A percentile compares a stretch with the other conserved stretches of the same genome.
phyloP scores from a whole-genome alignment of 2,888 invertebrate genomes.

The Melipona bicolor region DNA sequence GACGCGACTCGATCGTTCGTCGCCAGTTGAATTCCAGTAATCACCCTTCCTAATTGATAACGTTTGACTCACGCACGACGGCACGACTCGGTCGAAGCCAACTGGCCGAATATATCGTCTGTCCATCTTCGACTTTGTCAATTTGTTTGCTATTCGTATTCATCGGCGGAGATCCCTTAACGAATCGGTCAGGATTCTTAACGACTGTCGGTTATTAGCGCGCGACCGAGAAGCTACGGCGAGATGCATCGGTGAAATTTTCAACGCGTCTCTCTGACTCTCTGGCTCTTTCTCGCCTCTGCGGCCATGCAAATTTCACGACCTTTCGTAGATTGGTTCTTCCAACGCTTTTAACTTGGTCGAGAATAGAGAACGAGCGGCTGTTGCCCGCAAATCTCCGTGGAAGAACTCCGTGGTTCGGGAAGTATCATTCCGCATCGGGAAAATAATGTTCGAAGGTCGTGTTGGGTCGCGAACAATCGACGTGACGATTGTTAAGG shows the following conservation, averaged over 20 bases:
- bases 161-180: neutral
- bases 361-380: neutral
- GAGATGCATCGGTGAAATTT: conserved; percentile 23
- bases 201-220: conserved; percentile 28
- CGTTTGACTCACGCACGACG: conserved; percentile 34
- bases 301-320: conserved; percentile 6
- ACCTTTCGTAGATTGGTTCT: conserved; percentile 20
- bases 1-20: conserved; percentile 35
- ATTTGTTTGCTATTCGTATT: conserved; percentile 17
- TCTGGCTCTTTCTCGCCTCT: neutral
- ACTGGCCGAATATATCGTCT: neutral
- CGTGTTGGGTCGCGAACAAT: neutral
- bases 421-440: neutral
- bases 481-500: conserved; percentile 12
- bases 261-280: neutral
- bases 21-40: conserved; percentile 34
- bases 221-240: neutral
- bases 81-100: neutral
- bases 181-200: conserved; percentile 3
- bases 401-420: neutral
- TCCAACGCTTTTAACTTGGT: neutral
- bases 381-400: neutral
- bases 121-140: conserved; percentile 3
- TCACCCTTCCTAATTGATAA: conserved; percentile 48
- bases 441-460: neutral